Percentiles rank a stretch among this genome's conserved stretches.
Conservation (phyloP, 2,797 vertebrate species). For the Typhlichthys subterraneus region DNA sequence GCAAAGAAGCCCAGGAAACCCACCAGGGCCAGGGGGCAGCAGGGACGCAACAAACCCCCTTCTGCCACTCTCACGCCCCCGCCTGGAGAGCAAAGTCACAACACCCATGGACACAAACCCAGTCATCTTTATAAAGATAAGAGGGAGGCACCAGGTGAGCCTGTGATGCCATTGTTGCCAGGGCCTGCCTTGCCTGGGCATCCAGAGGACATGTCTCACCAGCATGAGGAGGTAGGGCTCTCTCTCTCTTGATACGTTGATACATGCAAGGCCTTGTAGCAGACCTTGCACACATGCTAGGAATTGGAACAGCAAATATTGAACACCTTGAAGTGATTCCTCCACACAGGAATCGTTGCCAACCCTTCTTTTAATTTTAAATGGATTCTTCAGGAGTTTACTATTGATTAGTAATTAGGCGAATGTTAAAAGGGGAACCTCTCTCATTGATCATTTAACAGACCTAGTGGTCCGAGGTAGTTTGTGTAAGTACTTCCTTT, state of each 20-base stretch:
- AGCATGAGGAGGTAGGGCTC: conserved; percentile 86
- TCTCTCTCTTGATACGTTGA: background rate
- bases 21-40: conserved; percentile 33
- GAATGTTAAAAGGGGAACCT: background rate
- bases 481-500: no score
- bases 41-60: conserved; percentile 34
- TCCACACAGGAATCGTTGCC: background rate
- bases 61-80: conserved; percentile 5
- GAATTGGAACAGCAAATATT: conserved; percentile 1
- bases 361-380: background rate
- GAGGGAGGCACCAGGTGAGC: conserved; percentile 79
- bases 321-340: no score
- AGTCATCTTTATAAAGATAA: conserved; percentile 73
- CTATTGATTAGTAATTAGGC: background rate
- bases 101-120: background rate
- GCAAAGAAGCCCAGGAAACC: conserved; percentile 41
- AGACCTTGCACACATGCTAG: no score
- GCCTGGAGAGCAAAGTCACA: conserved; percentile 3
- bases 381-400: background rate
- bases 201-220: conserved; percentile 63
- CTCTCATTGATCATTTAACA: background rate
- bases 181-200: conserved; percentile 46
- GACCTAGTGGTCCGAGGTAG: no score
- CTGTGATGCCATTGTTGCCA: conserved; percentile 39
- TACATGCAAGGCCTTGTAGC: background rate